Base-by-base conservation (phyloP, 2,113 vertebrate genomes). In the Saccopteryx leptura region DNA sequence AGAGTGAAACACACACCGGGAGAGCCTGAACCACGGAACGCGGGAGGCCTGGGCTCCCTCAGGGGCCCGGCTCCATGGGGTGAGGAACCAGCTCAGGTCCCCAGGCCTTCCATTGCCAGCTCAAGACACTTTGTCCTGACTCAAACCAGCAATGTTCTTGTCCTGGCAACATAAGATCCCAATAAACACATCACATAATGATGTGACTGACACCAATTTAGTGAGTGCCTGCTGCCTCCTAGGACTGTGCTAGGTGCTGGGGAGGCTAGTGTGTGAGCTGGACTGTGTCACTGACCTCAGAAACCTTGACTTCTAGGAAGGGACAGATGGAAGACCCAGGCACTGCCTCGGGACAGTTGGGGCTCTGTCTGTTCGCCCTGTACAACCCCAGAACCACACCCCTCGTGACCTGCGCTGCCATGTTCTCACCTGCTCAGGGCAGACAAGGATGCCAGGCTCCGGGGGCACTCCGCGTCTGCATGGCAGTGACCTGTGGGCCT, bases 11-110 rank as follows among this genome's bases (percentile, higher is more conserved):
- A 31, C 18, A 14, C 23, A 28, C 18, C 0, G 9, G 4, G 15
- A 23, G 39, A 92, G 48, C 8, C 50, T 28, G 39, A 24, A 52
- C 60, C 7, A 6, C 2, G 7, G 31, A 54, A 5, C 3, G 0
- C 1, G 18, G 63, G 56, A 33, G 56, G 19, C 26, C 61, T 28
- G 52, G 61, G 60, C 39, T 69, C 66, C 31, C 11, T 0, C 2
- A 31, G 80, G 63, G 31, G 61, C 21, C 28, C 19, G 1, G 4
- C 18, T 14, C 80, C 28, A 0, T 9, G 71, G 61, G 33, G 66
- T 23, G 71, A 58, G 75, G 65, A 50, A 28, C 18, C 61, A 56
- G 17, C 4, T 18, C 61, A 9, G 66, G 74, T 39, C 33, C 33
- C 65, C 56, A 61, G 26, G 17, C 10, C 52, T 81, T 54, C 26